phyloP scores from a whole-genome alignment of 2,797 vertebrate genomes.

The Brachyalestes nurse region DNA sequence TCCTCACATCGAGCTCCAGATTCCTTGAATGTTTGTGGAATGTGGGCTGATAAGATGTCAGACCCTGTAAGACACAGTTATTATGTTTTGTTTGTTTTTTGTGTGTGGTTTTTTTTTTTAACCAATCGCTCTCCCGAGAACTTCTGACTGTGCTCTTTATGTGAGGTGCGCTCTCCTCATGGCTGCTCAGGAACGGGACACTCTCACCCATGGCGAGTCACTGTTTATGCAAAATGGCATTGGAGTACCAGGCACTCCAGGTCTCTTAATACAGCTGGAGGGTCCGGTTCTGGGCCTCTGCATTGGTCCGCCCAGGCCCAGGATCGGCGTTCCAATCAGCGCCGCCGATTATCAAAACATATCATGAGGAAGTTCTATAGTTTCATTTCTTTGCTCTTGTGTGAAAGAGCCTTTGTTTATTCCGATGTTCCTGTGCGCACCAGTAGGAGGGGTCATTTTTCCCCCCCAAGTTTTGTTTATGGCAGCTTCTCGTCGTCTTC shows the following conservation, averaged over 20 bases:
- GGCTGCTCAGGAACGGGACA: background rate
- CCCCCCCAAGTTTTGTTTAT: conserved; percentile 21
- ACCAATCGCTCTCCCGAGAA: conserved; percentile 1
- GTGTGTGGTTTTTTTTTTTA: background rate
- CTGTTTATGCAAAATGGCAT: background rate
- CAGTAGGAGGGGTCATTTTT: conserved; percentile 48
- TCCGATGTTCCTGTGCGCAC: conserved; percentile 35
- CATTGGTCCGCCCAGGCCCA: background rate
- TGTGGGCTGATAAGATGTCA: conserved; percentile 31
- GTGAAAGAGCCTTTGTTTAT: conserved; percentile 40
- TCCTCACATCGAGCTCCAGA: conserved; percentile 32
- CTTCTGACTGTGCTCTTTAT: conserved; percentile 23
- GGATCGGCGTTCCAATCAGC: background rate
- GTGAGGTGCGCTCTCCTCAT: background rate
- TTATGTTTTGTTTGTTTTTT: background rate
- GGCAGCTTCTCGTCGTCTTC: conserved; percentile 8
- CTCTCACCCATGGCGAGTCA: conserved; percentile 1
- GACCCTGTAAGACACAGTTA: background rate
- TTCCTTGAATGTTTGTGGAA: conserved; percentile 28
- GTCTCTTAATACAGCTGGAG: background rate
- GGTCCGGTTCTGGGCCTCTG: conserved; percentile 1
- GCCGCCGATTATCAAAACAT: conserved; percentile 20
- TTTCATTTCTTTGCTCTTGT: conserved; percentile 18
- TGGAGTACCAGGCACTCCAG: conserved; percentile 4
- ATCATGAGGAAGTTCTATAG: conserved; percentile 27